Evolutionary conservation across 2,888 invertebrate species (phyloP).

Genomic region (Orgyia antiqua): DNA sequence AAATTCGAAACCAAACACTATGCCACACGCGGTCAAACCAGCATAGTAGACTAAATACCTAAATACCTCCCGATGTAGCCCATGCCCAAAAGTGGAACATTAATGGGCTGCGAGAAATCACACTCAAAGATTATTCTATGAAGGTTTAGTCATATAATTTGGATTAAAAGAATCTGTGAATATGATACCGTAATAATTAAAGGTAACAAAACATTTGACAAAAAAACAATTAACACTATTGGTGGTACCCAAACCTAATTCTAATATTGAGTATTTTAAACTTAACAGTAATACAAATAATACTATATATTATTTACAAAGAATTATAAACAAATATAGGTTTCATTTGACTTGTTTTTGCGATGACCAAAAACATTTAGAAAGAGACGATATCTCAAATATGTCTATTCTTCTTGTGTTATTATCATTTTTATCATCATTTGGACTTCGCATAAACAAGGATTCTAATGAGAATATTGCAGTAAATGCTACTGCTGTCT

Average conservation of each 20-base stretch:
- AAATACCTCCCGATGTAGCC: no score
- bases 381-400: conserved; percentile 1
- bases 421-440: conserved; percentile 10
- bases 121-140: no score
- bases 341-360: conserved; percentile 23
- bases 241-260: conserved; percentile 47
- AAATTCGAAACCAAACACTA: no score
- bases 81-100: no score
- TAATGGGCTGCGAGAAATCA: no score
- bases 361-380: conserved; percentile 13
- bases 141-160: no score
- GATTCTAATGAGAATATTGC: conserved; percentile 26
- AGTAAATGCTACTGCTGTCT: conserved; percentile 31
- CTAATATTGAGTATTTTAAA: conserved; percentile 64
- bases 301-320: conserved; percentile 60
- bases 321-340: conserved; percentile 31
- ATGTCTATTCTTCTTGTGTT: conserved; percentile 4
- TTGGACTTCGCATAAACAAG: conserved; percentile 27
- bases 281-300: conserved; percentile 51
- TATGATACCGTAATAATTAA: no score
- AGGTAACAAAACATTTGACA: conserved; percentile 16
- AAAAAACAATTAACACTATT: conserved; percentile 32
- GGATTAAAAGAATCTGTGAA: no score
- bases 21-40: no score
- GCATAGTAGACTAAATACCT: no score